Evolutionary conservation across 92 coral and sea anemone species (phyloP), one percentile per base, ranked within the genome.

Genomic region (Palythoa grandiflora): DNA sequence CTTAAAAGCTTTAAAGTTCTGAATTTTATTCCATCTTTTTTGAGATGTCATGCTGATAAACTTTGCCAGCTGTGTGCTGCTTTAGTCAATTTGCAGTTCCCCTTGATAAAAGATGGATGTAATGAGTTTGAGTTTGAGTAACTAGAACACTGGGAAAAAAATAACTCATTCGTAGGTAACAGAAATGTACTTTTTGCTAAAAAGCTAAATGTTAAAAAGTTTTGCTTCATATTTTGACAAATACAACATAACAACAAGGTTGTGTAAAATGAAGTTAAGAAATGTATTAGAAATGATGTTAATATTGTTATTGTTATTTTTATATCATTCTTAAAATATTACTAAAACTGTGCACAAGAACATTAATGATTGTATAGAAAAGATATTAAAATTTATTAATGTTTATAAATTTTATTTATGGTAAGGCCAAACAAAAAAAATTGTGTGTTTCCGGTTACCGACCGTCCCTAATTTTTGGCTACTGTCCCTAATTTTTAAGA

Each of bases 271-370:
- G 48, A 44, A 44, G 48, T 44, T 44, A 44, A 44, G 6, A 44
- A 75, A 75, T 75, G 79, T 75, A 75, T 75, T 47, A 47, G 51
- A 75, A 75, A 75, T 75, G 79, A 48, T 75, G 60, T 75, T 75
- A 44, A 47, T 75, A 44, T 75, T 44, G 48, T 28, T 28, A 28
- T 28, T 73, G 48, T 75, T 75, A 75, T 72, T 72, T 72, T 15
- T 72, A 37, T 72, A 36, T 37, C 76, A 72, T 37, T 72, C 1
- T 38, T 36, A 72, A 61, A 61, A 61, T 61, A 61, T 61, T 61
- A 61, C 70, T 61, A 72, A 72, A 72, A 72, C 76, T 72, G 48
- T 38, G 76, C 50, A 72, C 38, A 72, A 72, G 28, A 38, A 72
- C 76, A 72, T 72, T 38, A 72, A 36, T 72, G 50, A 72, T 72